These are phyloP conservation scores for Epizoanthus stellaris DNA, from an alignment of 92 coral and sea anemone species.

Conservation along the genomic window DNA sequence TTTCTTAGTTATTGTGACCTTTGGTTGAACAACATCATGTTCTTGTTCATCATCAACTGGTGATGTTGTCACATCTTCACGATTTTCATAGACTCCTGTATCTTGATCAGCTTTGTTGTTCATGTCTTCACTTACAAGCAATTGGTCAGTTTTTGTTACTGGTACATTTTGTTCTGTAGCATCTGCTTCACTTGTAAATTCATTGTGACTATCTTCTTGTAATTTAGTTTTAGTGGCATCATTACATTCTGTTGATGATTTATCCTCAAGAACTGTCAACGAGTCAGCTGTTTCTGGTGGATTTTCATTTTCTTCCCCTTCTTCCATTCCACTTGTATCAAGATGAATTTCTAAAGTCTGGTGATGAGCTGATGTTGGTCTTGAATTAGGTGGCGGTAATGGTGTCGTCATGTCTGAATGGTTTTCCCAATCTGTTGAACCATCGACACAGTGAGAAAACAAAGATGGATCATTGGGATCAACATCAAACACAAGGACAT, in stretches of 20 bases:
- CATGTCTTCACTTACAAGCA: conserved; percentile 40
- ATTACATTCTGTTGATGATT: background rate
- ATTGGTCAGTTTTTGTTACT: conserved; percentile 49
- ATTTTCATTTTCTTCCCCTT: conserved; percentile 25
- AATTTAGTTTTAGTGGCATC: conserved; percentile 7
- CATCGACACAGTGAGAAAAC: conserved; percentile 67
- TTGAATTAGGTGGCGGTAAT: conserved; percentile 84
- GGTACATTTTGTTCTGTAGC: background rate
- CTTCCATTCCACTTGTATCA: background rate
- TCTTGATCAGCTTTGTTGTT: conserved; percentile 41
- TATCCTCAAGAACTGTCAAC: conserved; percentile 4
- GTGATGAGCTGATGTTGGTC: conserved; percentile 64
- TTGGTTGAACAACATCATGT: conserved; percentile 15
- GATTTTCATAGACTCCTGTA: conserved; percentile 36
- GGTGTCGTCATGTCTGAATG: conserved; percentile 56
- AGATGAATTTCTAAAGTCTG: conserved; percentile 30
- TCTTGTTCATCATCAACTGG: conserved; percentile 16
- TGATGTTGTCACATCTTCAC: background rate
- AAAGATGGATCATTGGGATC: conserved; percentile 80
- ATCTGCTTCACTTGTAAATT: background rate
- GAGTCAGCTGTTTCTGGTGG: conserved; percentile 19
- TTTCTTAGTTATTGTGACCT: conserved; percentile 23
- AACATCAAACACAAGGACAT: conserved; percentile 74
- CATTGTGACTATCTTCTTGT: conserved; percentile 3
- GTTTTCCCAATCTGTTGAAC: conserved; percentile 25